Percentiles rank a stretch among this genome's conserved stretches.
phyloP scores from a whole-genome alignment of 2,797 vertebrate species.

The Acropternis orthonyx region DNA sequence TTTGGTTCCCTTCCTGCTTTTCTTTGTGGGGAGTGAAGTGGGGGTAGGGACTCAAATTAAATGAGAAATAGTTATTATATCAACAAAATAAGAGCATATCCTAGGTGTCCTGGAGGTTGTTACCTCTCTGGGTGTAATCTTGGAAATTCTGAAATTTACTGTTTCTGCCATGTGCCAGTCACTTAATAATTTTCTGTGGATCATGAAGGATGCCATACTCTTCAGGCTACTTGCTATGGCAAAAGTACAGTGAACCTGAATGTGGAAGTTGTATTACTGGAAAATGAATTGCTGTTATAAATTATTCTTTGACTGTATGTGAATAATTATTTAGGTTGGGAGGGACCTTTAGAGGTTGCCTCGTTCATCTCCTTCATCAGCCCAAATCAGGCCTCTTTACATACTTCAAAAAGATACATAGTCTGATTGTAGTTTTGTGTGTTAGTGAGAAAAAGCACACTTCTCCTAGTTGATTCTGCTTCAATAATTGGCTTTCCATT shows the following conservation, averaged over 20 bases:
- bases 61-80: background rate
- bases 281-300: background rate
- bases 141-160: background rate
- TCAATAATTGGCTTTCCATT: background rate
- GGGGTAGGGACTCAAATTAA: background rate
- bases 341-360: background rate
- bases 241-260: background rate
- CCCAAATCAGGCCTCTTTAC: background rate
- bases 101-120: background rate
- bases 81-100: background rate
- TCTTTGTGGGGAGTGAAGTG: background rate
- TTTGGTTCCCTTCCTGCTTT: background rate
- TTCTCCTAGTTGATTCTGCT: background rate
- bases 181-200: background rate
- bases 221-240: background rate
- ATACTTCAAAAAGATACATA: accelerated
- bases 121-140: background rate
- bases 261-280: background rate
- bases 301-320: background rate
- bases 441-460: background rate
- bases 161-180: background rate
- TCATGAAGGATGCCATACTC: background rate
- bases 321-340: background rate
- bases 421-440: background rate
- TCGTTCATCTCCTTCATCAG: background rate